Percentiles rank a stretch among this genome's conserved stretches.
Evolutionary conservation across 2,888 invertebrate species (phyloP).

Genomic region (Tipula helvola): DNA sequence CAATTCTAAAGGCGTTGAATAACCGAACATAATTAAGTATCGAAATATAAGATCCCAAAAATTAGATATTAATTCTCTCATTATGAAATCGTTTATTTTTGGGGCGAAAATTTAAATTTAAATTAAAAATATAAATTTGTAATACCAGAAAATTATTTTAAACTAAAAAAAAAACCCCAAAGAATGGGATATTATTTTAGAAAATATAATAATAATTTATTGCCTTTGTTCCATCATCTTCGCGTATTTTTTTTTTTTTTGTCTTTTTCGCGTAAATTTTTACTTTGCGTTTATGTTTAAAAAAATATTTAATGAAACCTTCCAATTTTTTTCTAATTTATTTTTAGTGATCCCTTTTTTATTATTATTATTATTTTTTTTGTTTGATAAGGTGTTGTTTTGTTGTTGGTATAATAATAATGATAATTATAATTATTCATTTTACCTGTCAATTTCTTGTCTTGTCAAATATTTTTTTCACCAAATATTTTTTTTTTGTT

Average conservation of each 20-base stretch:
- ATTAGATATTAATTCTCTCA: background rate
- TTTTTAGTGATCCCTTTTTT: background rate
- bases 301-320: background rate
- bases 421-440: constrained; percentile 4
- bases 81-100: background rate
- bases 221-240: background rate
- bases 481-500: background rate
- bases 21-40: background rate
- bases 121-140: background rate
- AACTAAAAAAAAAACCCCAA: background rate
- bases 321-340: background rate
- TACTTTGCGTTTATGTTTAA: background rate
- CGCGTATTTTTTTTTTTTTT: background rate
- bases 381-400: background rate
- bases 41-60: background rate
- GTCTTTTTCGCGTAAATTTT: background rate
- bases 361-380: background rate
- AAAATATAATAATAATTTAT: background rate
- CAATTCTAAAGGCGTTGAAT: background rate
- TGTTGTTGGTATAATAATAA: background rate
- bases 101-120: background rate
- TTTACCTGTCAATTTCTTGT: background rate
- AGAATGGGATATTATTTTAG: background rate
- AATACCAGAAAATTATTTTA: background rate
- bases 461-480: background rate